Evolutionary conservation across 2,797 vertebrate species (phyloP).

Genomic region (Hephaestus fuliginosus): DNA sequence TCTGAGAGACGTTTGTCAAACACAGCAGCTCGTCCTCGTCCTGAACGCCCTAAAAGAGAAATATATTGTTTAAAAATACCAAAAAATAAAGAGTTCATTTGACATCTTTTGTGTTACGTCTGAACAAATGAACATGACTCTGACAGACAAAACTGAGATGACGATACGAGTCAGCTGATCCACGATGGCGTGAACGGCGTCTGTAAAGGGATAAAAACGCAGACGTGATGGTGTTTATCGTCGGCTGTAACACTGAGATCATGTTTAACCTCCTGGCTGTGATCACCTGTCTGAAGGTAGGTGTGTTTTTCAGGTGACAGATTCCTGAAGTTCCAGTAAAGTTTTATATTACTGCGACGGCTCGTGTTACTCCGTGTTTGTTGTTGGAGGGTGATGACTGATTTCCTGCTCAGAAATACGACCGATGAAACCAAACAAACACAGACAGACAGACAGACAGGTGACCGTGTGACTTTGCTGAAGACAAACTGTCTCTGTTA

Average conservation of each 20-base stretch:
- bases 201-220: not conserved
- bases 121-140: no score
- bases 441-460: not conserved
- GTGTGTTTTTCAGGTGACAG: not conserved
- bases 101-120: no score
- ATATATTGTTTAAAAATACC: no score
- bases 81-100: no score
- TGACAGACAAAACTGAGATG: no score
- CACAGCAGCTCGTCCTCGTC: no score
- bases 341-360: not conserved
- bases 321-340: constrained; percentile 2
- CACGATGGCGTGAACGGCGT: no score
- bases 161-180: no score
- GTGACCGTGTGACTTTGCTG: not conserved
- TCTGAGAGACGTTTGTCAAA: no score
- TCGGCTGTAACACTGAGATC: not conserved
- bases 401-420: constrained; percentile 8
- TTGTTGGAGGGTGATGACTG: not conserved
- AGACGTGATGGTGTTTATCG: not conserved
- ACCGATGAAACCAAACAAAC: not conserved
- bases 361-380: not conserved
- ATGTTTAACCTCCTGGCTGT: not conserved
- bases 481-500: not conserved
- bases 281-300: not conserved
- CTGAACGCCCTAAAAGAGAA: no score